Evolutionary conservation across 1,140 invertebrate genomes (phyloP).

Genomic region (Anagrus nilaparvatae): DNA sequence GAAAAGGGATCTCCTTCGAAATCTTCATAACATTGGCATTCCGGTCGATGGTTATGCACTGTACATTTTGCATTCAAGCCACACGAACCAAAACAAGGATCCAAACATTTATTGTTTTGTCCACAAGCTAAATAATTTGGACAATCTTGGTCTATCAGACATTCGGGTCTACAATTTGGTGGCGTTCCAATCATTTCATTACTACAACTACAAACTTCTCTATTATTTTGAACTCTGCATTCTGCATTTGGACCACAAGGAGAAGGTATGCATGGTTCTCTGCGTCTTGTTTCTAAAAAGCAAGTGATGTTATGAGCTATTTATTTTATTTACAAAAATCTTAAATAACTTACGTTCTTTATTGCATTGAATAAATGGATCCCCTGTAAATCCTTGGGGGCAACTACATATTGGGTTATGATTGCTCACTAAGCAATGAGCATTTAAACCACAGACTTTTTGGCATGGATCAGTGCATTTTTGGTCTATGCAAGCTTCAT

Average conservation of each 20-base stretch:
- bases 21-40: conserved; percentile 63
- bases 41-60: conserved; percentile 65
- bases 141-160: conserved; percentile 70
- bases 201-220: conserved; percentile 66
- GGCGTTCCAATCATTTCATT: conserved; percentile 74
- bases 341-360: conserved; percentile 62
- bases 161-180: conserved; percentile 67
- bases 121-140: conserved; percentile 67
- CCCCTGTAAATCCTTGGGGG: conserved; percentile 60
- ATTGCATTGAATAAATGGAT: conserved; percentile 69
- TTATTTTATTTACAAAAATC: conserved; percentile 20
- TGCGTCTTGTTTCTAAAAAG: neutral
- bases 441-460: conserved; percentile 67
- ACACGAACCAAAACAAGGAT: conserved; percentile 75
- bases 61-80: conserved; percentile 70
- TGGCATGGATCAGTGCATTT: conserved; percentile 75
- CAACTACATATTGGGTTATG: conserved; percentile 82
- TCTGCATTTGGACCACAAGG: conserved; percentile 75
- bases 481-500: conserved; percentile 66
- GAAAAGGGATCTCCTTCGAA: conserved; percentile 76
- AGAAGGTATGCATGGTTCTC: conserved; percentile 61
- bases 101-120: conserved; percentile 61
- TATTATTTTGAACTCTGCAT: conserved; percentile 56
- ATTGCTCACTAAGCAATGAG: conserved; percentile 67
- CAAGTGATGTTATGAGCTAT: neutral